phyloP scores from a whole-genome alignment of 2,113 vertebrate species.

The Ursus arctos region DNA sequence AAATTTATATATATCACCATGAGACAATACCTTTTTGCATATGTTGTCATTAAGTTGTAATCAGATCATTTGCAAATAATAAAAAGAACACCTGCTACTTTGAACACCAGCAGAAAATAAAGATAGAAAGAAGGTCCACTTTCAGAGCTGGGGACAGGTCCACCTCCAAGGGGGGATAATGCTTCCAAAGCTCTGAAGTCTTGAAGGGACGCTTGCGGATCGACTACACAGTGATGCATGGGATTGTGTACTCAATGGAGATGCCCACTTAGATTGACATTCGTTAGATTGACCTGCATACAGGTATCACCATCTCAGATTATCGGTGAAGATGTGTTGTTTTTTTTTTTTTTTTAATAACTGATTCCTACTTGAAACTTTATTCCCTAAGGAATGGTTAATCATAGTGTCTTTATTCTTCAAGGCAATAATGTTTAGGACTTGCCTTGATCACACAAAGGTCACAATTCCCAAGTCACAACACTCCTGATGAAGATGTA shows the following conservation, averaged over 20 bases:
- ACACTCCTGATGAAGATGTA: background rate
- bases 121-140: background rate
- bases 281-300: too few species aligned
- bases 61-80: too few species aligned
- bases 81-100: background rate
- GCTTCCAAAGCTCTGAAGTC: too few species aligned
- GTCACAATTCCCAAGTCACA: too few species aligned
- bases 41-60: background rate
- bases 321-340: background rate
- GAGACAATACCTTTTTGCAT: background rate
- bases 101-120: background rate
- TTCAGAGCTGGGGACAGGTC: background rate
- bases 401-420: background rate
- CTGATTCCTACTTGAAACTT: background rate
- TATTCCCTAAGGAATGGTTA: background rate
- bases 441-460: background rate
- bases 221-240: too few species aligned
- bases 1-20: background rate
- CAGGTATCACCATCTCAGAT: too few species aligned
- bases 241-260: background rate
- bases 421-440: background rate
- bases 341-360: background rate
- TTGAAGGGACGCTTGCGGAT: background rate
- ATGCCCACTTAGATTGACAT: background rate
- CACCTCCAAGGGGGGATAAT: background rate